Evolutionary conservation across 2,113 vertebrate species (phyloP).

Genomic region (Centropus bengalensis): DNA sequence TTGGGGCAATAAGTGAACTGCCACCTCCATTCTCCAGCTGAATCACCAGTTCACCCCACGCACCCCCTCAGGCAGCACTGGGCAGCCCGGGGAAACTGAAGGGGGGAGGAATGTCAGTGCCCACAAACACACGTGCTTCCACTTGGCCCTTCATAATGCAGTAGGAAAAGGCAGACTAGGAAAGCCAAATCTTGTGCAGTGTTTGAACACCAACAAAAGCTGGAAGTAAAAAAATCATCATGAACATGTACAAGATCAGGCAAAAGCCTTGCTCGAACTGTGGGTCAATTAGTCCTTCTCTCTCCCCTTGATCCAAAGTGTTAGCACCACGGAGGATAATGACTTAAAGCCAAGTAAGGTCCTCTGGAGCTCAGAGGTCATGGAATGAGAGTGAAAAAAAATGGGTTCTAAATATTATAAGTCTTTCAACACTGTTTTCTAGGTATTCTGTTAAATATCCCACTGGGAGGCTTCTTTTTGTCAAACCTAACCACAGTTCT

Average conservation of each 20-base stretch:
- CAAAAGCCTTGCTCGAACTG: neutral
- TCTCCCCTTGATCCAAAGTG: neutral
- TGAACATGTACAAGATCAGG: neutral
- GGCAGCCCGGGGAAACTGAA: neutral
- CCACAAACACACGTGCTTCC: neutral
- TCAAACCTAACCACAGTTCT: slow-evolving; percentile 65
- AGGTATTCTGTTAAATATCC: slow-evolving; percentile 68
- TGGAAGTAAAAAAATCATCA: neutral
- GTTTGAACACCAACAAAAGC: neutral
- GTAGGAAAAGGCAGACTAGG: neutral
- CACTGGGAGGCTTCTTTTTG: slow-evolving; percentile 35
- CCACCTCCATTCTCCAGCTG: neutral
- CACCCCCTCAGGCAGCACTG: neutral
- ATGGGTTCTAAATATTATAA: slow-evolving; percentile 41
- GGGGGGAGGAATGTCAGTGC: neutral
- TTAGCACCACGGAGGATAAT: neutral
- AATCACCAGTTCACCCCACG: neutral
- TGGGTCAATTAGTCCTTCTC: neutral
- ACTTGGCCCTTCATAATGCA: neutral
- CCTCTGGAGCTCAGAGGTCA: slow-evolving; percentile 40
- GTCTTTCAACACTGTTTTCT: slow-evolving; percentile 60
- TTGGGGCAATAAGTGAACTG: neutral
- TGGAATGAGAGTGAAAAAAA: slow-evolving; percentile 26
- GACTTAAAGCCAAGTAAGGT: slow-evolving; percentile 36
- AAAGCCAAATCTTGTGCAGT: neutral